Percentiles rank a stretch among this genome's conserved stretches.
phyloP scores from a whole-genome alignment of 1,140 invertebrate genomes.

The Drosophila setifemur region DNA sequence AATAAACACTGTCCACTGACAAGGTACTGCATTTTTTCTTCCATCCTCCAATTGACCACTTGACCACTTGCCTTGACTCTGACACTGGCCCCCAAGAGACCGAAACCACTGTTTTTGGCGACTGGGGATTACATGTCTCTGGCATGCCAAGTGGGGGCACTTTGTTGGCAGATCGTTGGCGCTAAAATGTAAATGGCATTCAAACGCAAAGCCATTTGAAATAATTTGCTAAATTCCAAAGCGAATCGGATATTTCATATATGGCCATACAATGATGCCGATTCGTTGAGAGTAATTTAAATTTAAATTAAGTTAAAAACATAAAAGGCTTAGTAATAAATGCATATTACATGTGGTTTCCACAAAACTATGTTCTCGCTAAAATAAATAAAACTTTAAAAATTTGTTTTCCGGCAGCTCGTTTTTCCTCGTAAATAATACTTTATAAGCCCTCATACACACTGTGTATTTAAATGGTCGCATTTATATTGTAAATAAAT shows the following conservation, averaged over 20 bases:
- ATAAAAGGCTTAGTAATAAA: too few relatives aligned
- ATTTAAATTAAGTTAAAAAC: too few relatives aligned
- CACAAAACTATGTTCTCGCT: too few relatives aligned
- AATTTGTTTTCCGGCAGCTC: slow-evolving; percentile 22
- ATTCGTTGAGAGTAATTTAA: too few relatives aligned
- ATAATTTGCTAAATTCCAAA: slow-evolving; percentile 38
- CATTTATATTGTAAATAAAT: background rate
- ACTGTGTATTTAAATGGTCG: background rate
- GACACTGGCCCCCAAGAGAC: background rate
- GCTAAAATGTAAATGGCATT: slow-evolving; percentile 49
- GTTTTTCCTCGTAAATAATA: background rate
- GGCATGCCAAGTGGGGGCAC: slow-evolving; percentile 42
- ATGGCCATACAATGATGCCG: background rate
- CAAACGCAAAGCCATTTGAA: slow-evolving; percentile 10
- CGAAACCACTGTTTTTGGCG: background rate
- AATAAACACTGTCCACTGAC: slow-evolving; percentile 8
- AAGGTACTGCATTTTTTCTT: background rate
- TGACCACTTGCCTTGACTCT: background rate
- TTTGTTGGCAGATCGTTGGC: slow-evolving; percentile 17
- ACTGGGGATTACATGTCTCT: slow-evolving; percentile 66
- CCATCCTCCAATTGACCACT: background rate
- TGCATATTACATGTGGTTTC: too few relatives aligned
- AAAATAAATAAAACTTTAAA: slow-evolving; percentile 39
- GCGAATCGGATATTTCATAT: slow-evolving; percentile 8
- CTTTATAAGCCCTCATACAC: background rate